phyloP scores from a whole-genome alignment of 1,140 invertebrate species.

The Papilio polytes region DNA sequence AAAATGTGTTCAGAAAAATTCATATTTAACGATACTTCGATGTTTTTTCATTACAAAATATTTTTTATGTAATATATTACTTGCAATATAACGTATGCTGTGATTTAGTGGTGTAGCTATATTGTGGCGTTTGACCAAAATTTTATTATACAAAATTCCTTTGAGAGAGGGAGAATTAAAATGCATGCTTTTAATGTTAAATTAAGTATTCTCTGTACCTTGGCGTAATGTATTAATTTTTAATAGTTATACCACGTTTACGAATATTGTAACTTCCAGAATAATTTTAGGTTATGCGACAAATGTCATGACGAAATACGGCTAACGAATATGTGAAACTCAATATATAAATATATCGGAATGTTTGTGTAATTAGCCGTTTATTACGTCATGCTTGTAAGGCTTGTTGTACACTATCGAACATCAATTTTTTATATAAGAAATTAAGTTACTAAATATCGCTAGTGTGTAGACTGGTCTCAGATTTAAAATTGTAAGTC shows the following conservation, averaged over 20 bases:
- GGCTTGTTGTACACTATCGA: slow-evolving; percentile 30
- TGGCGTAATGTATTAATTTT: background rate
- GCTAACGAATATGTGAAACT: slow-evolving; percentile 8
- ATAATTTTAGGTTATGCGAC: background rate
- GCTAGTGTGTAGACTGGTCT: slow-evolving; percentile 22
- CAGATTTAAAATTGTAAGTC: background rate
- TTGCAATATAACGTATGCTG: background rate
- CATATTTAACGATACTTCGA: background rate
- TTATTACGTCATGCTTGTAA: slow-evolving; percentile 25
- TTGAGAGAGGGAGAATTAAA: too few relatives aligned
- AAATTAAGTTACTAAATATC: background rate
- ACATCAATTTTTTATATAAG: background rate
- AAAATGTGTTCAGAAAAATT: background rate
- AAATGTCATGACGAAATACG: slow-evolving; percentile 4
- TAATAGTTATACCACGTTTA: background rate
- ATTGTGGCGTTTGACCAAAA: background rate
- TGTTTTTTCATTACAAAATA: background rate
- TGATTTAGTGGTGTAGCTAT: background rate
- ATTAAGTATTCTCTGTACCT: too few relatives aligned
- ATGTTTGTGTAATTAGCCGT: slow-evolving; percentile 9
- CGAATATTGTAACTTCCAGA: background rate
- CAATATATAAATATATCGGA: slow-evolving; percentile 7
- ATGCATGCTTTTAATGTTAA: too few relatives aligned
- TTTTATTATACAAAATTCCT: background rate
- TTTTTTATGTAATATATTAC: slow-evolving; percentile 1